Evolutionary conservation across 2,113 vertebrate species (phyloP).

Genomic region (Ceratotherium simum): DNA sequence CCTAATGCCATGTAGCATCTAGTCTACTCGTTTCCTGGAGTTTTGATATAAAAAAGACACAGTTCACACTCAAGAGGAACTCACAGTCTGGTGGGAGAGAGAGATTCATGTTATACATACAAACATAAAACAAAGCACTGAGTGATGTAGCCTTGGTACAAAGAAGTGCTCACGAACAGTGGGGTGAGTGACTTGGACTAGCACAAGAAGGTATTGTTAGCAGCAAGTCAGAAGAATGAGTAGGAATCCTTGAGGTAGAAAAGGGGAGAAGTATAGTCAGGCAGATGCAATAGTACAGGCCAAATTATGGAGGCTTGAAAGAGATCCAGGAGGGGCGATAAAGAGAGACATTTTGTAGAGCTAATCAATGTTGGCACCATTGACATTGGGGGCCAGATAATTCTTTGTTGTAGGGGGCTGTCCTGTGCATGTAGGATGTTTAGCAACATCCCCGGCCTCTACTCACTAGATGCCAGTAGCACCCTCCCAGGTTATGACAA

Average conservation of each 20-base stretch:
- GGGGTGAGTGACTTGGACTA: not conserved
- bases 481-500: not conserved
- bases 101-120: not conserved
- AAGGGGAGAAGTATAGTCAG: not conserved
- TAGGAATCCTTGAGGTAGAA: not conserved
- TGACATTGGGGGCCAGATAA: not conserved
- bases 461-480: not conserved
- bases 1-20: not conserved
- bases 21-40: not conserved
- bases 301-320: not conserved
- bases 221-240: not conserved
- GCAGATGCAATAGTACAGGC: not conserved
- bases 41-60: not conserved
- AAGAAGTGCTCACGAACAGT: not conserved
- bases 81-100: not conserved
- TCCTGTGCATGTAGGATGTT: not conserved
- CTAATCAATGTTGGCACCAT: not conserved
- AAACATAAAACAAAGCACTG: not conserved
- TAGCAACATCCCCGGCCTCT: not conserved
- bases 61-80: not conserved
- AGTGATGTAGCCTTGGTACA: not conserved
- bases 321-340: not conserved
- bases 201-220: not conserved
- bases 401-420: no score
- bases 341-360: not conserved